Conservation (phyloP, 2,888 invertebrate genomes). For the Diaprepes abbreviatus region DNA sequence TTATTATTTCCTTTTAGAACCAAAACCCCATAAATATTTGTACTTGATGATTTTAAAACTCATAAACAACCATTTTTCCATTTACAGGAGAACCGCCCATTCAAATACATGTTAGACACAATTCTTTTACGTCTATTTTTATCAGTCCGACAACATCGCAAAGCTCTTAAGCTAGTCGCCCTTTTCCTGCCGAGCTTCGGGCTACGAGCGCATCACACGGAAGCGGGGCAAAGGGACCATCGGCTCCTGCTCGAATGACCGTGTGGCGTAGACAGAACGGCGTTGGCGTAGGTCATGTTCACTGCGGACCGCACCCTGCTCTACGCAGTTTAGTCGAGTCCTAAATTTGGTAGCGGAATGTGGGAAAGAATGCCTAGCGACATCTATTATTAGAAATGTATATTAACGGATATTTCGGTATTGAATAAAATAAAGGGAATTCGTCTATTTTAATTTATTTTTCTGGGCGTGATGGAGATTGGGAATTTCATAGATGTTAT, state of each 20-base stretch:
- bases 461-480: too few relatives aligned
- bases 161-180: background rate
- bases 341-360: constrained; percentile 5
- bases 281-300: constrained; percentile 25
- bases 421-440: background rate
- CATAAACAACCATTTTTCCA: too few relatives aligned
- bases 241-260: constrained; percentile 19
- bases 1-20: too few relatives aligned
- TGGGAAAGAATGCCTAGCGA: constrained; percentile 11
- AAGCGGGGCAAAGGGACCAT: background rate
- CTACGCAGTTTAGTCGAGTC: constrained; percentile 13
- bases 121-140: background rate
- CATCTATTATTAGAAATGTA: constrained; percentile 17
- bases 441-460: too few relatives aligned
- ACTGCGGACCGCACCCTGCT: constrained; percentile 21
- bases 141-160: background rate
- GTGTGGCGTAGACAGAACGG: constrained; percentile 18
- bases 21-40: too few relatives aligned
- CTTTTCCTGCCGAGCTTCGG: constrained; percentile 3
- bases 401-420: background rate
- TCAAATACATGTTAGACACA: too few relatives aligned
- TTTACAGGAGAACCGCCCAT: too few relatives aligned
- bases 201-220: constrained; percentile 10
- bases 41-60: too few relatives aligned
- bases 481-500: too few relatives aligned